phyloP scores from a whole-genome alignment of 2,888 invertebrate species.

The Mythimna lalbum region DNA sequence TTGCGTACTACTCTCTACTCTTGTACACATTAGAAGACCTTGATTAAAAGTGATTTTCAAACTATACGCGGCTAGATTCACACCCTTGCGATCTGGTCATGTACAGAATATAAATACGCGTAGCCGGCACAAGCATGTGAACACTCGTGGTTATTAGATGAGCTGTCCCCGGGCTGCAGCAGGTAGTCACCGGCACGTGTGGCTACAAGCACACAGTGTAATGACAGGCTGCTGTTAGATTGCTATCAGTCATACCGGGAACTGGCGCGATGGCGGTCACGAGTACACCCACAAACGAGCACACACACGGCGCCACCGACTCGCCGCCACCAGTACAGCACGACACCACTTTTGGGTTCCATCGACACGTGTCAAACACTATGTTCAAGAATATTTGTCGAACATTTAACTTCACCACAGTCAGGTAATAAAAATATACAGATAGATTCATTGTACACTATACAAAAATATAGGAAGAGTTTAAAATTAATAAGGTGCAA shows the following conservation, averaged over 20 bases:
- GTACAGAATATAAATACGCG: too few relatives aligned
- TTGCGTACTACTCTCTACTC: too few relatives aligned
- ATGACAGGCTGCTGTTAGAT: constrained; percentile 10
- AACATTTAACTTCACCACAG: too few relatives aligned
- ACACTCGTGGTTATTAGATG: constrained; percentile 17
- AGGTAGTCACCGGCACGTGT: background rate
- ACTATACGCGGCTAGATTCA: too few relatives aligned
- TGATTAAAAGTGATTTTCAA: too few relatives aligned
- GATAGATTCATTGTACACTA: too few relatives aligned
- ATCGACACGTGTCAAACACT: background rate
- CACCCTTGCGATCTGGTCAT: too few relatives aligned
- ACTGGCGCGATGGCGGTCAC: background rate
- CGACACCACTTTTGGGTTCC: background rate
- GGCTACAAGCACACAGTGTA: background rate
- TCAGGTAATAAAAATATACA: too few relatives aligned
- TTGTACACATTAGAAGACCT: too few relatives aligned
- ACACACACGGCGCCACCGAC: background rate
- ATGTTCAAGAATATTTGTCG: too few relatives aligned
- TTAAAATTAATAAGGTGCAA: too few relatives aligned
- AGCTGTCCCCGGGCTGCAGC: background rate
- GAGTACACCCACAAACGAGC: background rate
- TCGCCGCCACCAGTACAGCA: background rate
- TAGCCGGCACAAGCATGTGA: constrained; percentile 8
- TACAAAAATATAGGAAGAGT: too few relatives aligned
- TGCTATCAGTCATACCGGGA: constrained; percentile 6